Conservation (phyloP, 2,113 vertebrate genomes). For the Phaetusa simplex region DNA sequence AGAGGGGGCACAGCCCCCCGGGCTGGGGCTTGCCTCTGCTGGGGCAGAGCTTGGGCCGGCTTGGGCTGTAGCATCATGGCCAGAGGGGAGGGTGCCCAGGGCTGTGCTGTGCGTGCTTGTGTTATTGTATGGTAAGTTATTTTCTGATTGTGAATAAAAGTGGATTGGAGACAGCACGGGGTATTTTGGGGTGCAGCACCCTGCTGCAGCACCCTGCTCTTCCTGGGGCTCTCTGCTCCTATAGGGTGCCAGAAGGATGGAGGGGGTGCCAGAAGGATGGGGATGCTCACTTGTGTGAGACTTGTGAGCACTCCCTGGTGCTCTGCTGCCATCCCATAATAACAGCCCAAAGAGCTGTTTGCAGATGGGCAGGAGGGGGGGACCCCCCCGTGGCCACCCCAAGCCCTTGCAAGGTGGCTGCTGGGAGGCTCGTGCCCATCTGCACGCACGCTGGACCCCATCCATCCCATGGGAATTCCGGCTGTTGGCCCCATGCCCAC, state of each 20-base stretch:
- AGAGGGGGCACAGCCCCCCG: not conserved
- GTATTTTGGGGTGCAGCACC: not conserved
- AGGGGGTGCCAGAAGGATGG: not conserved
- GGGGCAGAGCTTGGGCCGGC: not conserved
- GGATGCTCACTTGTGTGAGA: not conserved
- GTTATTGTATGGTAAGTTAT: constrained; percentile 71
- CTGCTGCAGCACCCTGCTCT: not conserved
- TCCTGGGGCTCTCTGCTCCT: not conserved
- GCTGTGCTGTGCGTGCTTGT: constrained; percentile 25
- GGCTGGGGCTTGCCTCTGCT: not conserved
- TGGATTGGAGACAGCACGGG: not conserved
- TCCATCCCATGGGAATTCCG: not conserved
- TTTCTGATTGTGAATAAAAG: constrained; percentile 73
- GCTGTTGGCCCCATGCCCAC: fast-evolving
- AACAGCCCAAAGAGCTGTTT: not conserved
- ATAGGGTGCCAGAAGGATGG: not conserved
- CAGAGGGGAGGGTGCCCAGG: not conserved
- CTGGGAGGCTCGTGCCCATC: not conserved
- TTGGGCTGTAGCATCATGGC: not conserved
- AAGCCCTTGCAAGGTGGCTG: not conserved
- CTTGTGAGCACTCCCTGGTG: not conserved
- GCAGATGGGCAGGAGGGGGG: not conserved
- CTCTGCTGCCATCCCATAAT: not conserved
- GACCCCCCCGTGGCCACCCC: fast-evolving
- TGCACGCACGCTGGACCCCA: not conserved